phyloP scores from a whole-genome alignment of 2,797 vertebrate genomes.

The Stomatorhinus walkeri region DNA sequence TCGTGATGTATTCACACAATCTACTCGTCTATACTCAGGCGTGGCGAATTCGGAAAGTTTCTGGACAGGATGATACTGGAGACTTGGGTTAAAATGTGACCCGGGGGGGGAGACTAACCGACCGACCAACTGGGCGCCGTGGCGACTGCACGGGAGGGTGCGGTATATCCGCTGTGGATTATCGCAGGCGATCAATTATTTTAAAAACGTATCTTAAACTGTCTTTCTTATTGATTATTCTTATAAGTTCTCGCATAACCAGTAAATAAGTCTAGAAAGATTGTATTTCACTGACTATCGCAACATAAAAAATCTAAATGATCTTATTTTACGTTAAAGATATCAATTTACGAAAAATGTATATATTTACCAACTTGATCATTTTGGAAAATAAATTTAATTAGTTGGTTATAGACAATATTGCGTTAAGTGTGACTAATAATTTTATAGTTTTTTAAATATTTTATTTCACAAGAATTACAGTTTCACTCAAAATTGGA shows the following conservation, averaged over 20 bases:
- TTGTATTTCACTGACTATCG: background rate
- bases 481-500: background rate
- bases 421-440: background rate
- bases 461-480: background rate
- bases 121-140: background rate
- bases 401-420: background rate
- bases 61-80: background rate
- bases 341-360: background rate
- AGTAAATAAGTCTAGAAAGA: background rate
- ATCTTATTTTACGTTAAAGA: background rate
- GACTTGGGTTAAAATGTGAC: background rate
- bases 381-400: background rate
- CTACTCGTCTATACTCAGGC: background rate
- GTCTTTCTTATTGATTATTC: background rate
- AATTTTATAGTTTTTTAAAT: background rate
- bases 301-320: background rate
- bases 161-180: background rate
- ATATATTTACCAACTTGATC: background rate
- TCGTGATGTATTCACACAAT: background rate
- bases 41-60: background rate
- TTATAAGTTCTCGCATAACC: background rate
- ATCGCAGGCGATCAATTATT: background rate
- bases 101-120: background rate
- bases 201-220: background rate
- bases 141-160: background rate